phyloP scores from a whole-genome alignment of 2,113 vertebrate genomes.

The Antechinus flavipes region DNA sequence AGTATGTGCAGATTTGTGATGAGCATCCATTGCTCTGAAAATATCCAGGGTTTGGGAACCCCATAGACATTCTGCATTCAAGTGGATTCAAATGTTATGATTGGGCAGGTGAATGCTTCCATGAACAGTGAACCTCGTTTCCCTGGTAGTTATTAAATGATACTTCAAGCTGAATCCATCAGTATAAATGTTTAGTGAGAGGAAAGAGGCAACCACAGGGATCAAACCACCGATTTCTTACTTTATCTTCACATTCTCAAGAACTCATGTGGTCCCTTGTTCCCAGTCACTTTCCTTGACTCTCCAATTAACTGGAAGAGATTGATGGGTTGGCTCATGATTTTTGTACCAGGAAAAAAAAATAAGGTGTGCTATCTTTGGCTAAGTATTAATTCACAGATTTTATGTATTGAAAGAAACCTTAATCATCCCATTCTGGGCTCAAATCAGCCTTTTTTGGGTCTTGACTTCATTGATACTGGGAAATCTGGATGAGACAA shows the following conservation, averaged over 20 bases:
- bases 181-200: not conserved
- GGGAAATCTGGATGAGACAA: not conserved
- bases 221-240: not conserved
- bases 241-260: not conserved
- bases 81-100: not conserved
- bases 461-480: not conserved
- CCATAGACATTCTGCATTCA: not conserved
- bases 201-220: not conserved
- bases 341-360: not conserved
- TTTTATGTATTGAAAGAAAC: not conserved
- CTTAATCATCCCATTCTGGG: not conserved
- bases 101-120: rapidly evolving
- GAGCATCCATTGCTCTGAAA: constrained; percentile 10
- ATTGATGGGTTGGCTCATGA: not conserved
- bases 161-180: not conserved
- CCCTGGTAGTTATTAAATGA: not conserved
- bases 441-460: not conserved
- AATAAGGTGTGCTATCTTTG: not conserved
- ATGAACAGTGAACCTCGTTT: constrained; percentile 14
- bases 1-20: not conserved
- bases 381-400: not conserved
- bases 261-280: not conserved
- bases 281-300: not conserved
- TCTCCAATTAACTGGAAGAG: not conserved
- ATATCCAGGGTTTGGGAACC: not conserved